Conservation (phyloP, 2,888 invertebrate genomes). For the Maniola hyperantus region DNA sequence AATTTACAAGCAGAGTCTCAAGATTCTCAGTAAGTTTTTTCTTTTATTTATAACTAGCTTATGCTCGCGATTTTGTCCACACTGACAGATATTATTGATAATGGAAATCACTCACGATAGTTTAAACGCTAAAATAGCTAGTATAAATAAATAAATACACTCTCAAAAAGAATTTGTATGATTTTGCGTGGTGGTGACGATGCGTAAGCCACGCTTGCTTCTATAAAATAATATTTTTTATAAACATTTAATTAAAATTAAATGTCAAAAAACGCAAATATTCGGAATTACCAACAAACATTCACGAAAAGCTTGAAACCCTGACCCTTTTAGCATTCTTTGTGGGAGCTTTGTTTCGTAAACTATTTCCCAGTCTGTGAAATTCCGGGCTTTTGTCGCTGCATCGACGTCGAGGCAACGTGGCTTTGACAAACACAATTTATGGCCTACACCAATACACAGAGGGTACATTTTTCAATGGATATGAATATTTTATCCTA, state of each 20-base stretch:
- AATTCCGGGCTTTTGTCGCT: neutral
- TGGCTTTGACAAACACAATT: neutral
- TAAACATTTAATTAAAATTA: neutral
- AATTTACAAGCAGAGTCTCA: no score
- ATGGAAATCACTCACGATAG: no score
- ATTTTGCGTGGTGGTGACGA: no score
- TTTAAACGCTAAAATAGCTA: no score
- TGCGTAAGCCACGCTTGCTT: no score
- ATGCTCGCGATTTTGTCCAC: no score
- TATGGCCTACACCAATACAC: neutral
- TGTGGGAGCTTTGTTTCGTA: constrained; percentile 11
- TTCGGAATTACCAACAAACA: constrained; percentile 8
- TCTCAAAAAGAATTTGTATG: no score
- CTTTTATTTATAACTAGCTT: no score
- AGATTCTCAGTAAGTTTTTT: no score
- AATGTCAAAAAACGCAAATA: constrained; percentile 1
- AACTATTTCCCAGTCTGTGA: constrained; percentile 11
- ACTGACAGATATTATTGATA: no score
- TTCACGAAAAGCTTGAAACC: constrained; percentile 20
- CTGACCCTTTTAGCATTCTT: constrained; percentile 28
- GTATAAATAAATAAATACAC: no score
- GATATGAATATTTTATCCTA: neutral
- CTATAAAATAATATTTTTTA: no score
- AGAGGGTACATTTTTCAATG: neutral
- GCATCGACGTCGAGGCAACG: neutral